Base-by-base conservation (phyloP, 2,797 vertebrate genomes). In the Ptychobarbus kaznakovi region DNA sequence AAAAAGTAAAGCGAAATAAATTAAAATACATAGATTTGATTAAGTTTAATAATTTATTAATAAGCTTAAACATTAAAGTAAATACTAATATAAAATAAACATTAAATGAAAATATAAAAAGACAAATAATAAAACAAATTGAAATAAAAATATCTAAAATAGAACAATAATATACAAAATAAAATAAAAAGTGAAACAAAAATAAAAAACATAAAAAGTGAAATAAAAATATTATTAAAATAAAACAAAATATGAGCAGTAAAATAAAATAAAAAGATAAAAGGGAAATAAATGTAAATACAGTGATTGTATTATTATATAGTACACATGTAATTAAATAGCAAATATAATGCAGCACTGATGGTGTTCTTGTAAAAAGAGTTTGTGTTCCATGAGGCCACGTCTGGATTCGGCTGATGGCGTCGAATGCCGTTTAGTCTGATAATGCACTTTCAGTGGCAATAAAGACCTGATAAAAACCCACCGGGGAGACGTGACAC, bases 391-490 rank as follows among this genome's bases (percentile, higher is more conserved):
- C 20, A 22, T 77, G 84, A 87, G 81, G 81, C 89, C 87, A 85
- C 10, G 85, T 86, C 89, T 88, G 32, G 35, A 79, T 72, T 65
- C 9, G 35, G n/a, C 76, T 77, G 83, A 83, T 83, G 81, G 56
- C 40, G 65, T 65, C 72, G 51, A 69, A 69, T 44, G 83, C 15
- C 69, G 22, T 76, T 53, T 28, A n/a, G 38, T 70, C 58, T 10
- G 56, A 65, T 86, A 83, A 87, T 85, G 85, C 32, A 72, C 65
- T 80, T 77, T 65, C 56, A 40, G 63, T 68, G 42, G 77, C 78
- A 38, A 80, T 4, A 15, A 80, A 68, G 42, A 66, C 70, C 61
- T 11, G 78, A 86, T 78, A 76, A 58, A 82, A 53, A 81, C 79
- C 80, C 77, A 72, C 28, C 75, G 38, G 58, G 74, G 18, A 84